Evolutionary conservation across 2,113 vertebrate species (phyloP).

Genomic region (Leptobrachium ailaonicum): DNA sequence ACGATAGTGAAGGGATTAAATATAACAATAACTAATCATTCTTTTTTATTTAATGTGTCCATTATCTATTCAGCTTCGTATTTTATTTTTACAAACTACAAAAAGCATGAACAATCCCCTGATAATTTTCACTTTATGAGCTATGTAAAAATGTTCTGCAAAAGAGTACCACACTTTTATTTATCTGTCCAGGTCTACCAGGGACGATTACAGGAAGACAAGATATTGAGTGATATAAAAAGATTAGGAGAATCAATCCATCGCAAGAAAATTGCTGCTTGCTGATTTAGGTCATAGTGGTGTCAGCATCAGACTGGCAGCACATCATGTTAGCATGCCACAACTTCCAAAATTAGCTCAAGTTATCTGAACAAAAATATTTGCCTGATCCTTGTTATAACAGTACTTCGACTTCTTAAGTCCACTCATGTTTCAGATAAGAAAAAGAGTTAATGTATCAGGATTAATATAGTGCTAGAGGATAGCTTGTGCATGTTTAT

Average conservation of each 20-base stretch:
- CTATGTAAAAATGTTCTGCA: too few species aligned
- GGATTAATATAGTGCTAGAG: too few species aligned
- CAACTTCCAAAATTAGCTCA: background rate
- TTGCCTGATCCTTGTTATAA: background rate
- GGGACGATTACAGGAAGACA: background rate
- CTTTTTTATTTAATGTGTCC: too few species aligned
- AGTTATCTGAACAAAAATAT: background rate
- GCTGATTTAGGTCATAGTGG: background rate
- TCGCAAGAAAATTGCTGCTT: background rate
- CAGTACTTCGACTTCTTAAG: background rate
- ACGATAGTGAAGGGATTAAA: too few species aligned
- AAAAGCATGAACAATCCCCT: too few species aligned
- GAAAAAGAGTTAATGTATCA: too few species aligned
- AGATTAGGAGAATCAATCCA: background rate
- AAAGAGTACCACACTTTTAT: background rate
- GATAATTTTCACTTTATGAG: too few species aligned
- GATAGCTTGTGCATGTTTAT: too few species aligned
- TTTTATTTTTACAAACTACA: too few species aligned
- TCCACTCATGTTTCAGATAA: too few species aligned
- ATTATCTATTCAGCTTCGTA: too few species aligned
- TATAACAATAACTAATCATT: too few species aligned
- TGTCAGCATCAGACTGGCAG: background rate
- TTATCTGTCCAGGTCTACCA: background rate
- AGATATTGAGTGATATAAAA: background rate
- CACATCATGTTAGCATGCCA: background rate